Conservation (phyloP, 2,797 vertebrate genomes). For the Podarcis lilfordi region DNA sequence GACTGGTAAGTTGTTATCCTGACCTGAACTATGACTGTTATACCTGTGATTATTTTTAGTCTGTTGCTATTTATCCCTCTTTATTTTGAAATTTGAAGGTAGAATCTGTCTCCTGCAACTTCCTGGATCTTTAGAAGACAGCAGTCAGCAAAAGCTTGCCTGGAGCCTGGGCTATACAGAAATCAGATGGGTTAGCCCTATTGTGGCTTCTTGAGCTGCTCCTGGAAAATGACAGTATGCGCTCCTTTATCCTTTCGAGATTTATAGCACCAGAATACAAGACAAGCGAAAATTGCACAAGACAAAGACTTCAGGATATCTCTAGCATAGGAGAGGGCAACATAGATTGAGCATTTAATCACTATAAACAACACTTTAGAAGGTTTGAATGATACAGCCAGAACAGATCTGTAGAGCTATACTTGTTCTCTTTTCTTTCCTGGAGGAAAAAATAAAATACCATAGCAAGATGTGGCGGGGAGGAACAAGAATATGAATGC, state of each 20-base stretch:
- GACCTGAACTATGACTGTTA: neutral
- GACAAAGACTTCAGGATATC: conserved; percentile 43
- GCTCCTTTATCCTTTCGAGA: conserved; percentile 37
- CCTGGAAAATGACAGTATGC: conserved; percentile 31
- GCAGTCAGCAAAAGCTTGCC: rapidly evolving
- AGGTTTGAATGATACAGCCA: conserved; percentile 45
- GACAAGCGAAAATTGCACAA: conserved; percentile 33
- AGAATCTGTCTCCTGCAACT: neutral
- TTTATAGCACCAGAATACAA: conserved; percentile 28
- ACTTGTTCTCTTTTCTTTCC: neutral
- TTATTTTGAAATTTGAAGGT: neutral
- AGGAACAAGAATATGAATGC: neutral
- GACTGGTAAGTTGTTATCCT: neutral
- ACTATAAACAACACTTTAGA: conserved; percentile 45
- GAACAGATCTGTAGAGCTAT: conserved; percentile 4
- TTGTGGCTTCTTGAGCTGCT: conserved; percentile 16
- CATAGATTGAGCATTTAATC: conserved; percentile 49
- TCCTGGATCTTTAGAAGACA: rapidly evolving
- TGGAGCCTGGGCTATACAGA: neutral
- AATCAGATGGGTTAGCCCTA: conserved; percentile 10
- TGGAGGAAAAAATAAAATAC: neutral
- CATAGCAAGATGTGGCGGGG: neutral
- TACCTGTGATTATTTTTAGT: neutral
- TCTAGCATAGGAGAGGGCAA: conserved; percentile 41
- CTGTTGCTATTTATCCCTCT: neutral